Evolutionary conservation across 2,113 vertebrate genomes (phyloP).

Genomic region (Urocolius indicus): DNA sequence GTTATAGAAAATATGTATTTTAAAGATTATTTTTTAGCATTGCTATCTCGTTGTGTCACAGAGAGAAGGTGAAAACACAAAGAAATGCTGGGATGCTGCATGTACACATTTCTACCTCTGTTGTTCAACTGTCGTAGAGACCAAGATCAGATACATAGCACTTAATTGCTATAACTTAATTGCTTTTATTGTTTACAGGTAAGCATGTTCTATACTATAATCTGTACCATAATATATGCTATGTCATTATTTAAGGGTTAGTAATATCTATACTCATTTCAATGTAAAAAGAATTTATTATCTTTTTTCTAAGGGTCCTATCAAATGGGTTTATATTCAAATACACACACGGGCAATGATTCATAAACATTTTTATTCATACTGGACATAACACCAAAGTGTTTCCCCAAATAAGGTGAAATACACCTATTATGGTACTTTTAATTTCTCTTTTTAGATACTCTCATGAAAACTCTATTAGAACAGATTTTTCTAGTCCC

Average conservation of each 20-base stretch:
- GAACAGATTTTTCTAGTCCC: not conserved
- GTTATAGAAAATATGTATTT: not conserved
- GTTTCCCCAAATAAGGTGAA: not conserved
- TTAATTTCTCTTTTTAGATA: not conserved
- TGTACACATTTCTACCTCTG: not conserved
- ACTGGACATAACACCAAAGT: not conserved
- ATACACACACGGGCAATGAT: not conserved
- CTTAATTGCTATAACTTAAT: not conserved
- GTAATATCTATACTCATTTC: not conserved
- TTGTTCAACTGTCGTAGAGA: not conserved
- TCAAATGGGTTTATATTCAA: not conserved
- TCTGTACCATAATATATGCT: too few relatives aligned
- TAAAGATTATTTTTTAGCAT: not conserved
- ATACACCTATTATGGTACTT: not conserved
- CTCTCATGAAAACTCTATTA: not conserved
- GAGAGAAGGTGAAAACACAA: not conserved
- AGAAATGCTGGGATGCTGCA: not conserved
- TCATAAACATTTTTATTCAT: not conserved
- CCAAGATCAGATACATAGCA: not conserved
- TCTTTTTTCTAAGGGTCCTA: not conserved
- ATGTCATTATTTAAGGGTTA: not conserved
- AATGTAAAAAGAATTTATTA: not conserved
- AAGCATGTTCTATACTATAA: too few relatives aligned
- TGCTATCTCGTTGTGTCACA: not conserved
- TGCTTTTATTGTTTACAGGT: not conserved